A percentile compares a stretch with the other conserved stretches of the same genome.
Evolutionary conservation across 2,888 invertebrate genomes (phyloP).

Genomic region (Dermolepida albohirtum): DNA sequence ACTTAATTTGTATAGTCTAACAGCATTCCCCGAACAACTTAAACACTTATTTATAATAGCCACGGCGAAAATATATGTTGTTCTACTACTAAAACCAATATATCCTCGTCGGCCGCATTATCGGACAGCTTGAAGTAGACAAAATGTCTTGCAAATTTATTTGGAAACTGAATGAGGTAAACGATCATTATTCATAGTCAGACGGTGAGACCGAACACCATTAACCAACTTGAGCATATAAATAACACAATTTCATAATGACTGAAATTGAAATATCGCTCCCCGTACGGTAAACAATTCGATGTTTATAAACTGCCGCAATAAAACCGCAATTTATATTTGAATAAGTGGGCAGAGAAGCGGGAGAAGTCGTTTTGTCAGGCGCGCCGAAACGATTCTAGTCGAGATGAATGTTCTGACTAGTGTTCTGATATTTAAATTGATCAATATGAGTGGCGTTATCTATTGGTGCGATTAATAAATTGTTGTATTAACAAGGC

Average conservation of each 20-base stretch:
- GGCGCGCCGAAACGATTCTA: no score
- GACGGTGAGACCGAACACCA: slow-evolving; percentile 40
- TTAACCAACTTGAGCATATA: slow-evolving; percentile 41
- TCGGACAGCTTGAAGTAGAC: slow-evolving; percentile 24
- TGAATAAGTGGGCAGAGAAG: slow-evolving; percentile 36
- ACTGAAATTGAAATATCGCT: slow-evolving; percentile 41
- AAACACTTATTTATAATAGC: slow-evolving; percentile 27
- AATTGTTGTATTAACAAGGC: no score
- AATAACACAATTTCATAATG: slow-evolving; percentile 46
- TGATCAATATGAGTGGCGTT: no score
- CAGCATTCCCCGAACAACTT: no score
- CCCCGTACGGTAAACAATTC: slow-evolving; percentile 40
- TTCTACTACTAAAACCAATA: slow-evolving; percentile 36
- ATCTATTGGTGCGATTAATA: no score
- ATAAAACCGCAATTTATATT: slow-evolving; percentile 43
- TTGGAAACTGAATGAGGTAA: slow-evolving; percentile 53
- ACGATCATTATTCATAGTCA: slow-evolving; percentile 53
- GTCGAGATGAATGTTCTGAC: no score
- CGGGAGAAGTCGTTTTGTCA: neutral
- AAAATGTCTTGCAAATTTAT: slow-evolving; percentile 52
- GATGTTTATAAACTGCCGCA: slow-evolving; percentile 42
- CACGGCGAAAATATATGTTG: slow-evolving; percentile 31
- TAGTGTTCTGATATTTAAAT: no score
- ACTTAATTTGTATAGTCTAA: no score
- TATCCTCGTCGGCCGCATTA: slow-evolving; percentile 39